Evolutionary conservation across 2,113 vertebrate genomes (phyloP).

Genomic region (Butorides virescens): DNA sequence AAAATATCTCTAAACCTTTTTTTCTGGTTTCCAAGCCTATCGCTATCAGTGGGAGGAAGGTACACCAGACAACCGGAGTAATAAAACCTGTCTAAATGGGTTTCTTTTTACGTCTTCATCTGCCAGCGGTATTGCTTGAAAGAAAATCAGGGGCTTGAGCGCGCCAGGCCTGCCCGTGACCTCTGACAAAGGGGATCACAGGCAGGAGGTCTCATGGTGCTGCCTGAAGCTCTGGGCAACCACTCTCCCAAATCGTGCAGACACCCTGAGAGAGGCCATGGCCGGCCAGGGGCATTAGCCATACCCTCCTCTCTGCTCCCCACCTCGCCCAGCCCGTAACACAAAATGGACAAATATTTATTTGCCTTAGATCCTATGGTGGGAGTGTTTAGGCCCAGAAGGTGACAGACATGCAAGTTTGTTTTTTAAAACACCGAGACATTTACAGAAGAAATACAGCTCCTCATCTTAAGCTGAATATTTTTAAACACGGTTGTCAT

Average conservation of each 20-base stretch:
- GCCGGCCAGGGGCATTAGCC: not conserved
- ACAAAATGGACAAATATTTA: conserved; percentile 48
- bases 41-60: not conserved
- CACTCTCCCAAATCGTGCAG: not conserved
- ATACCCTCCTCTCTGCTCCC: not conserved
- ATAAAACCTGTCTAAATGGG: not conserved
- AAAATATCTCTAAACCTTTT: conserved; percentile 4
- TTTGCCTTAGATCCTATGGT: conserved; percentile 21
- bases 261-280: fast-evolving
- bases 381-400: not conserved
- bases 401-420: conserved; percentile 23
- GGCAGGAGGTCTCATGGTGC: not conserved
- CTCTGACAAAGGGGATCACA: not conserved
- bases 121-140: not conserved
- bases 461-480: conserved; percentile 9
- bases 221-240: not conserved
- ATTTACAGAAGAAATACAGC: conserved; percentile 33
- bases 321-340: fast-evolving
- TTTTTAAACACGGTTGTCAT: conserved; percentile 45
- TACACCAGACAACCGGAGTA: not conserved
- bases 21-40: conserved; percentile 11
- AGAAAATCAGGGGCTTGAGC: not conserved
- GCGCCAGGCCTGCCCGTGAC: not conserved
- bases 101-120: conserved; percentile 6
- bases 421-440: conserved; percentile 26